Base-by-base conservation (phyloP, 92 coral and sea anemone species). In the Phymanthus crucifer region DNA sequence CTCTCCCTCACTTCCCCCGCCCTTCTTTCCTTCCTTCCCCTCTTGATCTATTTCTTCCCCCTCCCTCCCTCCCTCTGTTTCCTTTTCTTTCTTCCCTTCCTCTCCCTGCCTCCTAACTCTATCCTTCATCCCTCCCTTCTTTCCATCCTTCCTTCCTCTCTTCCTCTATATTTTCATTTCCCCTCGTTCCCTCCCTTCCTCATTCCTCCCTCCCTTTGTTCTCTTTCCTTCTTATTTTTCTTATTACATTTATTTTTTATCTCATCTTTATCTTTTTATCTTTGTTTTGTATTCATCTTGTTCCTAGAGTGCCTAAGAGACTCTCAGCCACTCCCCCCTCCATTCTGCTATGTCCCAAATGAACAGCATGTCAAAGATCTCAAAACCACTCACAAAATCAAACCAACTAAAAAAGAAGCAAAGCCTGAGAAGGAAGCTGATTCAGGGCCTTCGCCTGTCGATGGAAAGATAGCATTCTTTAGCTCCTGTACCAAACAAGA, bases 281-380 rank as follows among this genome's bases (percentile, higher is more conserved):
- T 43, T 38, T 71, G 18, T 71, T 57, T 65, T 56, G 19, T 56
- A 36, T 36, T 18, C 32, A 31, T 35, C 40, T 77, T 70, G 58
- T 16, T 19, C 50, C 70, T 58, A 89, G 93, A 81, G 34, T 84
- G 92, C 66, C 73, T 93, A 32, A 71, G 48, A 21, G 56, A 68
- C 50, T 82, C 87, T 31, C 78, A 78, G n/a, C 79, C 89, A 67
- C 77, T 95, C 4, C 99, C 99, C 12, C 72, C 78, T 37, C 90
- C 99, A 32, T 95, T 95, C 67, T 89, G 96, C 72, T 95, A 95
- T 71, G 94, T 95, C 29, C 99, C 99, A 16, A 91, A 82, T 17
- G 84, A 84, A 73, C 80, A 77, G 64, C 99, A 95, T 76, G 78
- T 93, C 71, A 87, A 85, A 35, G 86, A 90, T 4, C 83, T 91